These are phyloP conservation scores for Chelon labrosus DNA, from an alignment of 2,797 vertebrate genomes.

Conservation along the genomic window DNA sequence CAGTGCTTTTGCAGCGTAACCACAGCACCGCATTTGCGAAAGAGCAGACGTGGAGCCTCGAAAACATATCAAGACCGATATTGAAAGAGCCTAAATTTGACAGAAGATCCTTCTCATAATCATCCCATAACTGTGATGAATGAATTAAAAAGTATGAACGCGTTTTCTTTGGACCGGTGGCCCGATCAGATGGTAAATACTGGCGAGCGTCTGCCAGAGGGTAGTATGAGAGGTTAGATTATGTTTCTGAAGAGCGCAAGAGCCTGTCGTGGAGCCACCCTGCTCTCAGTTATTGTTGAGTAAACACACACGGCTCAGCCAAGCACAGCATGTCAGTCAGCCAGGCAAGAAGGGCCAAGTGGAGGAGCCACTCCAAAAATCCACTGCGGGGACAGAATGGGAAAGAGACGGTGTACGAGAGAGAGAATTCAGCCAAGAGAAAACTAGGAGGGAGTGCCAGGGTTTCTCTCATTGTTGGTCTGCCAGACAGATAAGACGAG, in stretches of 20 bases:
- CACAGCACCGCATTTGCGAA: constrained; percentile 20
- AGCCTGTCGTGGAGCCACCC: constrained; percentile 54
- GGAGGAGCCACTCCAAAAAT: constrained; percentile 51
- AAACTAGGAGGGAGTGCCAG: constrained; percentile 30
- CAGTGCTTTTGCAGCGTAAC: constrained; percentile 53
- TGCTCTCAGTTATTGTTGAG: constrained; percentile 69
- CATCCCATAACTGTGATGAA: not conserved
- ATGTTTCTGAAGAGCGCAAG: constrained; percentile 32
- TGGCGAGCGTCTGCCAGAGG: constrained; percentile 11
- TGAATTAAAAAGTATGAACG: not conserved
- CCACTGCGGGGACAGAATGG: constrained; percentile 7
- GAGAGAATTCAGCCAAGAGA: constrained; percentile 22
- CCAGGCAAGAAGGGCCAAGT: constrained; percentile 62
- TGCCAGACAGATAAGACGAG: constrained; percentile 58
- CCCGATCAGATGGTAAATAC: not conserved
- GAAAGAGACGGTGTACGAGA: constrained; percentile 3
- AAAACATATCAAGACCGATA: constrained; percentile 28
- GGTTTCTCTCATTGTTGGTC: constrained; percentile 26
- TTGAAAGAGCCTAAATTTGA: constrained; percentile 4
- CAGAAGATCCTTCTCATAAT: not conserved
- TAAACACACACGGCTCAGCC: constrained; percentile 68
- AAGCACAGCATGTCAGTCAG: constrained; percentile 69
- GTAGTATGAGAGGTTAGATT: constrained; percentile 18
- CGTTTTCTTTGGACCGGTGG: constrained; percentile 4
- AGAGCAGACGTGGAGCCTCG: constrained; percentile 12